Conservation (phyloP, 2,888 invertebrate species). For the Odontomyia ornata region DNA sequence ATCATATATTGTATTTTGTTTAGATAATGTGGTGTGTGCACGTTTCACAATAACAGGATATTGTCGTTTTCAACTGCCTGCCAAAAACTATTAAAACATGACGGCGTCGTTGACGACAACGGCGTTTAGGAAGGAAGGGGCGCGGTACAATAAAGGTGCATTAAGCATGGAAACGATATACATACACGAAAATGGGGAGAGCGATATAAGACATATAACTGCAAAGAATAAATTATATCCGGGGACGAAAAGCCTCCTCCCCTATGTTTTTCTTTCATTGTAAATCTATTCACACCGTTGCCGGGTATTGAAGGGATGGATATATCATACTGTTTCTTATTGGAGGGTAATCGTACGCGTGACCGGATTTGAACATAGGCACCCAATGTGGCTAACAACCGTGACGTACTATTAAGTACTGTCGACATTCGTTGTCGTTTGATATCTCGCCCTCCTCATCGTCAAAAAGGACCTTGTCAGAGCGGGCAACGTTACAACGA, state of each 20-base stretch:
- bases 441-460: conserved; percentile 1
- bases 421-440: no score
- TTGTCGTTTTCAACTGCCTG: conserved; percentile 14
- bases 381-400: conserved; percentile 34
- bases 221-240: neutral
- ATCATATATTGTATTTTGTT: conserved; percentile 5
- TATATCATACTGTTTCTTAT: conserved; percentile 6
- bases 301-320: neutral
- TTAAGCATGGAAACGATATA: no score
- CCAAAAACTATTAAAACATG: conserved; percentile 20
- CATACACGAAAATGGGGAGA: neutral
- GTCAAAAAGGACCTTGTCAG: conserved; percentile 13
- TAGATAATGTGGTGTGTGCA: conserved; percentile 11
- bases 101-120: neutral
- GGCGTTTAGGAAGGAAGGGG: neutral
- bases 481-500: neutral
- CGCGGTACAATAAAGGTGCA: no score
- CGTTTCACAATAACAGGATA: conserved; percentile 25
- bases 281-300: conserved; percentile 35
- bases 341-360: conserved; percentile 44
- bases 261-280: conserved; percentile 13
- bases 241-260: neutral
- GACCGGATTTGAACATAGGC: conserved; percentile 40
- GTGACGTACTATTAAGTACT: conserved; percentile 10
- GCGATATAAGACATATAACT: no score